Percentiles rank a stretch among this genome's conserved stretches.
These are phyloP conservation scores for Marcusenius ussheri DNA, from an alignment of 2,113 vertebrate species.

Conservation along the genomic window DNA sequence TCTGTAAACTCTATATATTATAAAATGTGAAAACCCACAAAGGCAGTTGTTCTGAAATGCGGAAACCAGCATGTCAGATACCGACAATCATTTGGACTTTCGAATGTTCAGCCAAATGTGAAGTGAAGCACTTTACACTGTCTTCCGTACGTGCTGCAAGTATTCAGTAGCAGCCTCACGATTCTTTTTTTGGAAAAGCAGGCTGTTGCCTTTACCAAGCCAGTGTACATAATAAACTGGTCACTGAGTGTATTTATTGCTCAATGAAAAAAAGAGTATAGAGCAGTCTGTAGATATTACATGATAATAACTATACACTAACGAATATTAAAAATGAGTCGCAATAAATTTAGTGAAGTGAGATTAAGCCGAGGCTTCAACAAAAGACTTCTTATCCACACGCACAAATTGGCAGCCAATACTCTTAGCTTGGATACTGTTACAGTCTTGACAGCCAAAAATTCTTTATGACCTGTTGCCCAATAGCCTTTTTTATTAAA, in stretches of 20 bases:
- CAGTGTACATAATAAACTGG: neutral
- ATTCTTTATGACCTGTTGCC: neutral
- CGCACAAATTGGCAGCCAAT: neutral
- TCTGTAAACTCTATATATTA: neutral
- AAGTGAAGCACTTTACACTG: neutral
- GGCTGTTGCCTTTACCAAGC: neutral
- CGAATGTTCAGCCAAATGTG: neutral
- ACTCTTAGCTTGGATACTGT: neutral
- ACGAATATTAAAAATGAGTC: neutral
- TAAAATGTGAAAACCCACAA: neutral
- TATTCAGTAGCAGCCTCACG: neutral
- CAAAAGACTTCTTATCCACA: neutral
- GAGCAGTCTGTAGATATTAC: neutral
- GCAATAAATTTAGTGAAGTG: neutral
- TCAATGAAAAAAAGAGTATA: neutral
- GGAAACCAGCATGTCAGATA: neutral
- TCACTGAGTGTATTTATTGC: neutral
- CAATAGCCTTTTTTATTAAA: neutral
- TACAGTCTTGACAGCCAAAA: neutral
- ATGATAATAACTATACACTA: neutral
- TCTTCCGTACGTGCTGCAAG: neutral
- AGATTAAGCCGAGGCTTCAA: neutral
- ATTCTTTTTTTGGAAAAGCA: neutral
- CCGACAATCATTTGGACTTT: neutral
- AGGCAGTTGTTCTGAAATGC: neutral